Evolutionary conservation across 1,140 invertebrate genomes (phyloP).

Genomic region (Phthorimaea operculella): DNA sequence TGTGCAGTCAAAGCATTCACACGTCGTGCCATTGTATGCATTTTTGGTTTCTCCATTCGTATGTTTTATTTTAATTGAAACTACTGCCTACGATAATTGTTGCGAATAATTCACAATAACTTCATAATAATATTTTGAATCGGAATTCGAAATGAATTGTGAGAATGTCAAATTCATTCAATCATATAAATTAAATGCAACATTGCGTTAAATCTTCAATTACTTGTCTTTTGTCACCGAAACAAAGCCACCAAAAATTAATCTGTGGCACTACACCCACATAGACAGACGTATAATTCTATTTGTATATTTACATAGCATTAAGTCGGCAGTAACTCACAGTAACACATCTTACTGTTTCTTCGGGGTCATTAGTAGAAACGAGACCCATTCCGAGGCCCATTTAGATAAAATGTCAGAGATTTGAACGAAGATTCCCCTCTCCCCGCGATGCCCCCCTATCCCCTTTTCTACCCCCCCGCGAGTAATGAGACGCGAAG

Average conservation of each 20-base stretch:
- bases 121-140: too few species aligned
- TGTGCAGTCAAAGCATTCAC: too few species aligned
- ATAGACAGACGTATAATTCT: background rate
- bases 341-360: conserved; percentile 51
- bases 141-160: too few species aligned
- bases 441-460: conserved; percentile 11
- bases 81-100: too few species aligned
- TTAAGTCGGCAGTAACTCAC: conserved; percentile 32
- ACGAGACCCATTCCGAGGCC: conserved; percentile 58
- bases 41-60: too few species aligned
- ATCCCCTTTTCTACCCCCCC: conserved; percentile 12
- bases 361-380: conserved; percentile 61
- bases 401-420: conserved; percentile 67
- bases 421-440: conserved; percentile 58
- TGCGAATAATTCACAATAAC: too few species aligned
- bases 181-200: conserved; percentile 19
- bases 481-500: conserved; percentile 63
- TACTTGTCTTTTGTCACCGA: too few species aligned
- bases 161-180: conserved; percentile 20
- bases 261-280: too few species aligned
- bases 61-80: too few species aligned
- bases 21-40: too few species aligned
- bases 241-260: too few species aligned
- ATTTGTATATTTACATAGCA: background rate
- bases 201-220: conserved; percentile 6